Base-by-base conservation (phyloP, 2,888 invertebrate genomes). In the Apamea monoglypha region DNA sequence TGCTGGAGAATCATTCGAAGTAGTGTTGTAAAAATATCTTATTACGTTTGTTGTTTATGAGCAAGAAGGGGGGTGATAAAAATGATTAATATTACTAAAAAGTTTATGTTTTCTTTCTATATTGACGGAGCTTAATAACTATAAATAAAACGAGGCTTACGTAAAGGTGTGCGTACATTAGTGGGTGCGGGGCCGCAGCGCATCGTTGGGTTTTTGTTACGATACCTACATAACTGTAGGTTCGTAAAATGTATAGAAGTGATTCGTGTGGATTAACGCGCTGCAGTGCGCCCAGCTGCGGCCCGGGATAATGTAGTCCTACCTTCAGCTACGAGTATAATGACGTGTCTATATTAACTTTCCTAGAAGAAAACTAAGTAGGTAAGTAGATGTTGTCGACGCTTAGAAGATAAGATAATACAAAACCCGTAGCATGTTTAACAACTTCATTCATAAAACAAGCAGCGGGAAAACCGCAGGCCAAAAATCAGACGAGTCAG, bases 171-270 rank as follows among this genome's bases (percentile, higher is more conserved):
- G 73, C 72, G 79, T 79, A 78, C 70, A 85, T 81, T 74, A 76
- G 85, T 66, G 68, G 25, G 47, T 67, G 64, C 67, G 56, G 25
- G 36, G 64, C 67, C 66, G 74, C 74, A 73, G 61, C 81, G 69
- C 75, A 81, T 85, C 77, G 85, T 70, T 76, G 73, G 47, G 44
- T 70, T 81, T 85, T 81, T 85, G 76, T 84, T 82, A 82, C 78
- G 50, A 78, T 74, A 66, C 63, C 47, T 53, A 81, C 66, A 56
- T 77, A 63, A 68, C 53, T 64, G 67, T 72, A 66, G 40, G 56
- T 75, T 69, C 79, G 66, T 85, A 78, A 83, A 80, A 74, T 76
- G 75, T 83, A 75, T 83, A 81, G 76, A 66, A 77, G 78, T 70
- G 74, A 81, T 84, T 78, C 75, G 73, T 78, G 70, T 56, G 73